Percentiles rank a stretch among this genome's conserved stretches.
phyloP scores from a whole-genome alignment of 2,113 vertebrate species.

The Etheostoma spectabile region DNA sequence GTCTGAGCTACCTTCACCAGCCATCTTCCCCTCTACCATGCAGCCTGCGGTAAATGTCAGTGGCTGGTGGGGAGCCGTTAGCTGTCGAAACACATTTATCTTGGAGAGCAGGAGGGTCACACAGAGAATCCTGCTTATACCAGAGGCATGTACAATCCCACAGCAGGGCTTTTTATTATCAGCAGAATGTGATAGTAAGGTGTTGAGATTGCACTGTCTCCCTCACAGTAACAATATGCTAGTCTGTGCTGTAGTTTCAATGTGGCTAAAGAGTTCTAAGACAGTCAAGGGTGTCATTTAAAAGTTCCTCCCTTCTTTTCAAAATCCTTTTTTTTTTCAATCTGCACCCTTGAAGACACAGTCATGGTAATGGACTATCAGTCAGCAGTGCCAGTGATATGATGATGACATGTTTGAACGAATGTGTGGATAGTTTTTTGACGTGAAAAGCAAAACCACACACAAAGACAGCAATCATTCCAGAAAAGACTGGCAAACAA shows the following conservation, averaged over 20 bases:
- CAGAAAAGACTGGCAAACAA: background rate
- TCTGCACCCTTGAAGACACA: background rate
- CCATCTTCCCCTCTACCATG: slow-evolving; percentile 21
- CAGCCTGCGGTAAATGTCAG: slow-evolving; percentile 77
- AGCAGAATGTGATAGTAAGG: background rate
- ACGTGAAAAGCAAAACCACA: background rate
- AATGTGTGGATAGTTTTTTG: background rate
- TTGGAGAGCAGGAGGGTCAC: slow-evolving; percentile 56
- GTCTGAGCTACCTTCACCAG: slow-evolving; percentile 60
- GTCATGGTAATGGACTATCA: background rate
- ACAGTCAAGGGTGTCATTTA: background rate
- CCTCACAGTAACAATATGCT: too few relatives aligned
- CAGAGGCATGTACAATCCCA: slow-evolving; percentile 21
- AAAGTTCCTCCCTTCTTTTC: background rate
- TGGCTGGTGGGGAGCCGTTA: slow-evolving; percentile 61
- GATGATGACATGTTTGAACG: background rate
- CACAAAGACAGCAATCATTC: background rate
- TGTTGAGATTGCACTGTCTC: background rate
- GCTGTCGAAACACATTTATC: slow-evolving; percentile 75
- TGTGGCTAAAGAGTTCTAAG: background rate
- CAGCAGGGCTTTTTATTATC: slow-evolving; percentile 13
- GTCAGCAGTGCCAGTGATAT: background rate
- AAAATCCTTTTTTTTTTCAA: background rate
- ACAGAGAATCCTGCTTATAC: slow-evolving; percentile 24
- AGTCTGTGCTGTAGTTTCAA: background rate